Conservation (phyloP, 2,113 vertebrate genomes). For the Gymnogyps californianus region DNA sequence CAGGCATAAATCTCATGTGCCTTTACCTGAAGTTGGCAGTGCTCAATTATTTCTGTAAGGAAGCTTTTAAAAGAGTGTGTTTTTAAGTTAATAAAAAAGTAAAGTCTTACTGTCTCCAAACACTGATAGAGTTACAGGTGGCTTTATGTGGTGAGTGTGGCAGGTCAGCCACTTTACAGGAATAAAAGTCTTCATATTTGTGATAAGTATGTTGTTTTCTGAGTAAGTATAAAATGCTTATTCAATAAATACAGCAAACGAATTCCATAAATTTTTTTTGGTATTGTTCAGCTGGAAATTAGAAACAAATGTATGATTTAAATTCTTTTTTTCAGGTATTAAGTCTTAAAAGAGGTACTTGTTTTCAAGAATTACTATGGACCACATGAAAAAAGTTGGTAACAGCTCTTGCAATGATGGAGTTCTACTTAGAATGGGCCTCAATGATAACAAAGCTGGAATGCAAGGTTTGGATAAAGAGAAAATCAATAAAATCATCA, state of each 20-base stretch:
- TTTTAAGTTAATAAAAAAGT: neutral
- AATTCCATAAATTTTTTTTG: neutral
- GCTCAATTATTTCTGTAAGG: neutral
- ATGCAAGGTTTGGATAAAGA: constrained; percentile 97
- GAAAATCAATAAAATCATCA: constrained; percentile 97
- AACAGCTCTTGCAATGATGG: constrained; percentile 59
- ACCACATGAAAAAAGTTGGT: constrained; percentile 19
- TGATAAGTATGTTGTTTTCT: neutral
- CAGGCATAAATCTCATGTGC: neutral
- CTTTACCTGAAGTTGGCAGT: neutral
- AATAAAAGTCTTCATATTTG: neutral
- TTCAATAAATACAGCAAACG: neutral
- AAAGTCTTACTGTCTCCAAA: neutral
- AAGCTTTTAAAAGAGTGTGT: neutral
- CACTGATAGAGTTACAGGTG: neutral
- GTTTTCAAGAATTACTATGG: constrained; percentile 49
- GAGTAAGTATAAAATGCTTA: neutral
- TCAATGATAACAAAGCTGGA: constrained; percentile 98
- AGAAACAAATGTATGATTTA: neutral
- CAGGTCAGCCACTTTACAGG: neutral
- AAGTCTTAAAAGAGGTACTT: neutral
- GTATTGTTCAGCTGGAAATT: neutral
- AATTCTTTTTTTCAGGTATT: constrained; percentile 52
- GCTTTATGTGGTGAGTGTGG: neutral
- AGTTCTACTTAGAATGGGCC: constrained; percentile 87